A percentile compares a stretch with the other conserved stretches of the same genome.
These are phyloP conservation scores for Andrena praecox DNA, from an alignment of 2,888 invertebrate genomes.

Conservation along the genomic window DNA sequence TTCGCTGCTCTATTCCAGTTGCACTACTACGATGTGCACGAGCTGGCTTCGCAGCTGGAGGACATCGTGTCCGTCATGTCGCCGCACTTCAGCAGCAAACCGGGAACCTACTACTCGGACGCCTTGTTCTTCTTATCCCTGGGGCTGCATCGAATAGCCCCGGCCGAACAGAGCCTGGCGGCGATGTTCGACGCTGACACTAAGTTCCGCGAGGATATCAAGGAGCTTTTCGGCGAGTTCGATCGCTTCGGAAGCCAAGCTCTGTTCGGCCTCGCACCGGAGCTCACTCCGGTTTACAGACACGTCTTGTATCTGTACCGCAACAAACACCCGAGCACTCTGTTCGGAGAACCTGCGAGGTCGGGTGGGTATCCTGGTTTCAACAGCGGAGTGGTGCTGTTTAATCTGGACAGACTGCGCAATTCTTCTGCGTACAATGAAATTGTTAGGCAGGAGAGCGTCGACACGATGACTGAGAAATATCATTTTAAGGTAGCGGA, in stretches of 20 bases:
- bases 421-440: conserved; percentile 87
- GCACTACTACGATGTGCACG: conserved; percentile 88
- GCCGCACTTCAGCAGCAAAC: conserved; percentile 90
- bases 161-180: conserved; percentile 87
- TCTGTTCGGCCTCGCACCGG: conserved; percentile 90
- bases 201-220: conserved; percentile 89
- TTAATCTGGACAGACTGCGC: conserved; percentile 89
- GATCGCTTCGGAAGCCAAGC: conserved; percentile 87
- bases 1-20: conserved; percentile 81
- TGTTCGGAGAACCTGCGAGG: conserved; percentile 86
- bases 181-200: conserved; percentile 93
- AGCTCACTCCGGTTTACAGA: conserved; percentile 92
- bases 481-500: conserved; percentile 87
- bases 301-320: conserved; percentile 90
- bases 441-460: conserved; percentile 86
- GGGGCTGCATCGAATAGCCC: conserved; percentile 90
- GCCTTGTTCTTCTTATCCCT: conserved; percentile 92
- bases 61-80: conserved; percentile 89
- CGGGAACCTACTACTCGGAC: conserved; percentile 92
- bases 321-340: conserved; percentile 87
- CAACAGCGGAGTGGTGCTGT: conserved; percentile 92
- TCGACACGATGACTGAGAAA: conserved; percentile 87
- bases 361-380: conserved; percentile 90
- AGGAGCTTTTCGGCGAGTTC: conserved; percentile 89
- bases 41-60: conserved; percentile 87